Percentiles rank a stretch among this genome's conserved stretches.
phyloP scores from a whole-genome alignment of 2,888 invertebrate species.

The Thysanoteuthis rhombus region DNA sequence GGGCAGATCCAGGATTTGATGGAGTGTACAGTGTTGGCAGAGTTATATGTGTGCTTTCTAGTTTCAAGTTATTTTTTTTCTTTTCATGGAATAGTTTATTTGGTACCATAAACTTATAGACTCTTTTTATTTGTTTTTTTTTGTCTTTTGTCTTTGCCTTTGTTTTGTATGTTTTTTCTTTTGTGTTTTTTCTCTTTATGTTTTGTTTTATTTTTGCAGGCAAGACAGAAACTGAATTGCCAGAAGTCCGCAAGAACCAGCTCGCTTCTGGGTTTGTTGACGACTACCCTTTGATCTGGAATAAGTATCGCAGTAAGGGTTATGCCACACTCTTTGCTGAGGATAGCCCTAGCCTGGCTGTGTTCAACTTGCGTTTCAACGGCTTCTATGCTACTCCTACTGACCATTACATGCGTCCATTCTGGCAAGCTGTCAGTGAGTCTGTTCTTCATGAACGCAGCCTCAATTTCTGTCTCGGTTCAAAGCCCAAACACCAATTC shows the following conservation, averaged over 20 bases:
- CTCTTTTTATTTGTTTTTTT: too few species aligned
- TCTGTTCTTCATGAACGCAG: slow-evolving; percentile 45
- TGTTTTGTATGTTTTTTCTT: too few species aligned
- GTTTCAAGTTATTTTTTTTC: neutral
- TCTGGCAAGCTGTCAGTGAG: slow-evolving; percentile 58
- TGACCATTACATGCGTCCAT: slow-evolving; percentile 66
- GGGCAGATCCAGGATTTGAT: too few species aligned
- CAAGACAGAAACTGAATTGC: slow-evolving; percentile 51
- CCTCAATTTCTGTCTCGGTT: slow-evolving; percentile 54
- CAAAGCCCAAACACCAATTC: slow-evolving; percentile 54
- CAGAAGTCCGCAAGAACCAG: slow-evolving; percentile 45
- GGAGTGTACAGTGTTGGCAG: too few species aligned
- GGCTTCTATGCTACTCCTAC: slow-evolving; percentile 62
- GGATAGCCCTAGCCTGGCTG: slow-evolving; percentile 59
- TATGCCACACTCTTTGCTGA: slow-evolving; percentile 64
- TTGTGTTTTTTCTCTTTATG: too few species aligned
- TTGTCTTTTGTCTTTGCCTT: too few species aligned
- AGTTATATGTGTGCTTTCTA: too few species aligned
- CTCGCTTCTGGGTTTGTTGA: slow-evolving; percentile 50
- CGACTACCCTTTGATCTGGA: slow-evolving; percentile 60
- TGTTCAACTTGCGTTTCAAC: slow-evolving; percentile 60
- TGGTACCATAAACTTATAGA: too few species aligned
- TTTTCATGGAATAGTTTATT: too few species aligned
- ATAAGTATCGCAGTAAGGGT: slow-evolving; percentile 54
- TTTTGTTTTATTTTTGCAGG: slow-evolving; percentile 40